A percentile compares a stretch with the other conserved stretches of the same genome.
These are phyloP conservation scores for Lagenorhynchus albirostris DNA, from an alignment of 2,113 vertebrate genomes.

Conservation along the genomic window DNA sequence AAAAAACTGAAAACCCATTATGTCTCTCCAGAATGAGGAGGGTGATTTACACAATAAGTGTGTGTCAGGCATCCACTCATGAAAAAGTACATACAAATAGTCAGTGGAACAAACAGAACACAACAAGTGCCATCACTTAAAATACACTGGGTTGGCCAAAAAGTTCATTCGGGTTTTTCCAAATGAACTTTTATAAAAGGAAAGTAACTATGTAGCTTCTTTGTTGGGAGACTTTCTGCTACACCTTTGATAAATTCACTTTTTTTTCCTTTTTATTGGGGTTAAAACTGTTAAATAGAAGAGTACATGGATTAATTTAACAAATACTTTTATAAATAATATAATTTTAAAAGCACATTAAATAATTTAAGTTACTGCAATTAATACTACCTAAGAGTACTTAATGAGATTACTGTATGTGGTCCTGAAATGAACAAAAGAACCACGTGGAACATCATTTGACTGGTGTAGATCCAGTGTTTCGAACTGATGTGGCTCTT, in stretches of 20 bases:
- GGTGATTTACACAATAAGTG: not conserved
- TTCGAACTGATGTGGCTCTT: not conserved
- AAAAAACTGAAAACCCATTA: not conserved
- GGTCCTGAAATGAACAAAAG: slow-evolving; percentile 11
- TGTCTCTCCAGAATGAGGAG: not conserved
- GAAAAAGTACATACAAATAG: not conserved
- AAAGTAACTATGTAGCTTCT: not conserved
- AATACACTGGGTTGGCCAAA: not conserved
- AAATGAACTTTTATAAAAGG: not conserved
- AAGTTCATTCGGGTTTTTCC: no score
- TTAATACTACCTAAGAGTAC: slow-evolving; percentile 18
- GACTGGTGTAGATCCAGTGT: not conserved
- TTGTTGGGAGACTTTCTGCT: not conserved
- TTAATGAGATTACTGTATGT: not conserved
- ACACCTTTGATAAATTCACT: slow-evolving; percentile 19
- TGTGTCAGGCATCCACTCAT: not conserved
- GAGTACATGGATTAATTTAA: not conserved
- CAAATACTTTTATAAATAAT: slow-evolving; percentile 9
- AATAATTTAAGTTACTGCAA: slow-evolving; percentile 23
- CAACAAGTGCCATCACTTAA: not conserved
- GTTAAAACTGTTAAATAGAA: slow-evolving; percentile 12
- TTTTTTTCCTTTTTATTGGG: not conserved
- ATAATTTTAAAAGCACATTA: not conserved
- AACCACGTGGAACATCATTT: not conserved
- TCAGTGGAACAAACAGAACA: not conserved